phyloP scores from a whole-genome alignment of 2,797 vertebrate species.

The Setipinna tenuifilis region DNA sequence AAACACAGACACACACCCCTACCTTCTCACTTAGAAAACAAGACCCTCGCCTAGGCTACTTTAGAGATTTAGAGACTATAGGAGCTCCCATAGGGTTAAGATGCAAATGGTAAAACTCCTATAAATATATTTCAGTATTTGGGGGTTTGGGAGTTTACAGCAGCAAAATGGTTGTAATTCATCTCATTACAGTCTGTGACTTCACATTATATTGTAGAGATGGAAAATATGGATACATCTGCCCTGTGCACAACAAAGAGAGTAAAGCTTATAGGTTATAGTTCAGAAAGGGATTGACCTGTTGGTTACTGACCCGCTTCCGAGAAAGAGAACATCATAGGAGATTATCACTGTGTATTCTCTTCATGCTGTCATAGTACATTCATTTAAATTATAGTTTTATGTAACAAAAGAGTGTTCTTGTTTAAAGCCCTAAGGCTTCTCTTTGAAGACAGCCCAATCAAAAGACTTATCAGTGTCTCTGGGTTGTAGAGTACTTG shows the following conservation, averaged over 20 bases:
- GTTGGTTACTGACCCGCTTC: conserved; percentile 14
- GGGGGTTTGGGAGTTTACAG: conserved; percentile 71
- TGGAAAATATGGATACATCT: conserved; percentile 56
- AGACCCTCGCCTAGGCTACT: background rate
- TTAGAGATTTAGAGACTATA: background rate
- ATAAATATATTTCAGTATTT: conserved; percentile 71
- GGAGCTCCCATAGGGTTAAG: conserved; percentile 46
- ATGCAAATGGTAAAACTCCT: conserved; percentile 70
- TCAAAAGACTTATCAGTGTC: conserved; percentile 14
- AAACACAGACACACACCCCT: background rate
- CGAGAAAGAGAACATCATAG: background rate
- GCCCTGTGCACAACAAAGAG: conserved; percentile 52
- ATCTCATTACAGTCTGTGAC: conserved; percentile 62
- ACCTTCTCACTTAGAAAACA: background rate
- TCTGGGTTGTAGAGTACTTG: conserved; percentile 20
- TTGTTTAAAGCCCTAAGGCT: conserved; percentile 8
- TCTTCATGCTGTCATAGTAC: background rate
- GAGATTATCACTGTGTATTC: background rate
- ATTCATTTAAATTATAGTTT: background rate
- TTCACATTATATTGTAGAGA: conserved; percentile 60
- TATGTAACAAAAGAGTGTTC: background rate
- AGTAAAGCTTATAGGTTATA: conserved; percentile 28
- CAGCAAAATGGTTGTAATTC: conserved; percentile 76
- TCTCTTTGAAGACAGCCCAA: conserved; percentile 2
- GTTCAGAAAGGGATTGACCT: conserved; percentile 30